Conservation (phyloP, 2,113 vertebrate species). For the Grammomys surdaster region DNA sequence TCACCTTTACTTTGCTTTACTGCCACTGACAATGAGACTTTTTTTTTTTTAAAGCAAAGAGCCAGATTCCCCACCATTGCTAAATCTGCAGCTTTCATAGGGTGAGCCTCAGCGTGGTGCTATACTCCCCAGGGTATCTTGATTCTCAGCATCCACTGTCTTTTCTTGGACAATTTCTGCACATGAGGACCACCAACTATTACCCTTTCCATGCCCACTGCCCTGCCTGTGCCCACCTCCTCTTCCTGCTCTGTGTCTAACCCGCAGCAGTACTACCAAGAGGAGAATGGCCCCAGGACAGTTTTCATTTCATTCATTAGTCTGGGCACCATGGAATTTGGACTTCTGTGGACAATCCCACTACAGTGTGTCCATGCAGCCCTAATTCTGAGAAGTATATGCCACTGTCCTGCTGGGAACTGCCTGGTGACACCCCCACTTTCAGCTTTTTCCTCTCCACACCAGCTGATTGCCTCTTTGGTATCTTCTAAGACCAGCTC, state of each 20-base stretch:
- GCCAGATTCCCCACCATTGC: neutral
- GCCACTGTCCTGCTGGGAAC: neutral
- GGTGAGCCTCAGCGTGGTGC: neutral
- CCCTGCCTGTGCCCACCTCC: neutral
- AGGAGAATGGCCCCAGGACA: neutral
- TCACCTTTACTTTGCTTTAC: neutral
- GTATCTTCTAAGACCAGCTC: neutral
- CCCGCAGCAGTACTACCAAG: neutral
- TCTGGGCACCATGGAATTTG: neutral
- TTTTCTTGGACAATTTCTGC: neutral
- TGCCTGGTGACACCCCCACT: neutral
- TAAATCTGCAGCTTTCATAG: neutral
- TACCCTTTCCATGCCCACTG: neutral
- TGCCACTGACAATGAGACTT: neutral
- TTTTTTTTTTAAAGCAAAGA: neutral
- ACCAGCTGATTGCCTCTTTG: neutral
- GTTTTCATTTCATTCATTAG: neutral
- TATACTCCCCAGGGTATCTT: neutral
- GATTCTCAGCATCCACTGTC: neutral
- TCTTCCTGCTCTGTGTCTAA: neutral
- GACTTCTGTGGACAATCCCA: neutral
- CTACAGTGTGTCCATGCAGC: neutral
- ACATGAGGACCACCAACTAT: accelerated
- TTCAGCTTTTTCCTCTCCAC: neutral
- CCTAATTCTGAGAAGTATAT: accelerated